These are phyloP conservation scores for Drosophila leonis DNA, from an alignment of 2,888 invertebrate species.

Conservation along the genomic window DNA sequence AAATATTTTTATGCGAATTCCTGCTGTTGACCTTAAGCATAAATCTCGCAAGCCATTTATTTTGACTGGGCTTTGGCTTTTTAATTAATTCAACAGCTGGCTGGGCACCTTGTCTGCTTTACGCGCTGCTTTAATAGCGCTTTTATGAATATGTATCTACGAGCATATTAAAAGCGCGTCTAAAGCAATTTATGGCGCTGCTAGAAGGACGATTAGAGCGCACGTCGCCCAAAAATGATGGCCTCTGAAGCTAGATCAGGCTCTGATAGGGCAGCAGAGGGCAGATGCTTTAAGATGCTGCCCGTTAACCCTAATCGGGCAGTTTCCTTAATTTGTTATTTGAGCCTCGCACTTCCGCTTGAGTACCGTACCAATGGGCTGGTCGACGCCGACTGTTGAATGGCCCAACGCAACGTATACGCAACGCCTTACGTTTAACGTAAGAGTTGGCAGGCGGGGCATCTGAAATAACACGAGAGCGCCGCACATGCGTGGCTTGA, in stretches of 20 bases:
- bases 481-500: constrained; percentile 41
- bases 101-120: constrained; percentile 48
- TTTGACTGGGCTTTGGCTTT: constrained; percentile 46
- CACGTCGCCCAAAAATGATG: constrained; percentile 23
- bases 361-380: constrained; percentile 56
- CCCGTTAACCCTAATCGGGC: not conserved
- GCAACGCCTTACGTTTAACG: constrained; percentile 56
- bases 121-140: constrained; percentile 53
- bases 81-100: constrained; percentile 71
- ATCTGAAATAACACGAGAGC: constrained; percentile 36
- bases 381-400: constrained; percentile 57
- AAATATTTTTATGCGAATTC: constrained; percentile 53
- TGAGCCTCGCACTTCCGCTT: constrained; percentile 62
- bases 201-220: constrained; percentile 7
- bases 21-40: constrained; percentile 54
- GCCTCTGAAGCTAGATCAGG: constrained; percentile 27
- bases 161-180: constrained; percentile 59
- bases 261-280: constrained; percentile 9
- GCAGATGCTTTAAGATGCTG: constrained; percentile 1
- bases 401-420: constrained; percentile 19
- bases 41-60: constrained; percentile 66
- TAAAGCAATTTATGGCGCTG: constrained; percentile 39
- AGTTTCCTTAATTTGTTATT: constrained; percentile 21
- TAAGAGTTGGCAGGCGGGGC: constrained; percentile 74
- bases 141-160: constrained; percentile 61